A percentile compares a stretch with the other conserved stretches of the same genome.
phyloP scores from a whole-genome alignment of 2,888 invertebrate genomes.

The Spicauda simplicius region DNA sequence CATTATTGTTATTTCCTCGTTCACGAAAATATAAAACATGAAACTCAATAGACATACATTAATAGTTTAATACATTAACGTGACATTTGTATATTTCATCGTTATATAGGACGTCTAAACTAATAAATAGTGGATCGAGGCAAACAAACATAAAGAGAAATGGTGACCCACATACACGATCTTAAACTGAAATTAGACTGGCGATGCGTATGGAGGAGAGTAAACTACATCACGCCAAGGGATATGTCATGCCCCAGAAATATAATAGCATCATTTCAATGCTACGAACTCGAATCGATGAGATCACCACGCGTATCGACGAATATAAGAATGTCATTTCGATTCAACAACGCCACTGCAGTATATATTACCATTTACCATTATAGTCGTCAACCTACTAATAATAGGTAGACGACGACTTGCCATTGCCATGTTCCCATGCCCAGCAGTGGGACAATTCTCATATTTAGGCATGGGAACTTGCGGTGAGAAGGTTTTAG shows the following conservation, averaged over 20 bases:
- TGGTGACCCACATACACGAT: conserved; percentile 65
- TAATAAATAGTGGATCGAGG: neutral
- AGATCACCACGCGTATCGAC: conserved; percentile 61
- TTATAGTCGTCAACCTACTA: no score
- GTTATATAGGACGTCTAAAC: neutral
- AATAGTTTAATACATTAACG: neutral
- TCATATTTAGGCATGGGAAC: no score
- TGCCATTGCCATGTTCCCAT: no score
- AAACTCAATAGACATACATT: neutral
- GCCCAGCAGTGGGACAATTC: no score
- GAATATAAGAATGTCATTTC: conserved; percentile 33
- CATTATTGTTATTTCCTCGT: neutral
- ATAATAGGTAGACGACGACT: no score
- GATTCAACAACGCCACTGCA: conserved; percentile 7
- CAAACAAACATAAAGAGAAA: conserved; percentile 27
- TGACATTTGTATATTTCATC: neutral
- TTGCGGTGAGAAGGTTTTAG: no score
- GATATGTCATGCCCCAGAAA: conserved; percentile 77
- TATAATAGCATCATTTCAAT: conserved; percentile 58
- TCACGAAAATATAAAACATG: neutral
- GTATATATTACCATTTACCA: no score
- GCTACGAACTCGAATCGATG: conserved; percentile 55
- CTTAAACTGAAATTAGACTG: conserved; percentile 74
- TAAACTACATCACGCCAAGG: conserved; percentile 67
- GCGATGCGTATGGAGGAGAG: conserved; percentile 58